Evolutionary conservation across 30 jellyfish, hydroid and myxozoan species (phyloP), one percentile per base, ranked within the genome.

Genomic region (Chironex yamaguchii): DNA sequence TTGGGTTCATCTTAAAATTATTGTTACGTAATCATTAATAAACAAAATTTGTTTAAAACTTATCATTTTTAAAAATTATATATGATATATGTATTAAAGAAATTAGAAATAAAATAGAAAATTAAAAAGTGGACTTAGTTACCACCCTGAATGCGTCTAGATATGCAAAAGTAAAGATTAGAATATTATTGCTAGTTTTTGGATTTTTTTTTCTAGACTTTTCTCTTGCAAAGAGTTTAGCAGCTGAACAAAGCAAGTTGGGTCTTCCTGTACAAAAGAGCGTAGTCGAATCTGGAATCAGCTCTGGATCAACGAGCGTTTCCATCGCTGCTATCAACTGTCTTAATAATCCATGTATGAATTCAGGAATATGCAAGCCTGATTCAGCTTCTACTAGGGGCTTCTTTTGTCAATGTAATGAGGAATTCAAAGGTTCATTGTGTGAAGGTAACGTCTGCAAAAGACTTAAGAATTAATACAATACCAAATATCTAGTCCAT

Each of bases 391-490:
- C 83, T 4, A 65, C 70, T 29, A 81, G 77, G 17, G 98, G 98
- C 24, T 87, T 75, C 90, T 76, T 71, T 23, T 93, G 98, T 79
- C 82, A 42, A 35, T 93, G 98, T 48, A 69, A 62, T 4, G 26
- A 81, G n/a, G 98, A 82, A 27, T 93, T 70, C 49, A 72, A 73
- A 52, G 98, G 98, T 30, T 66, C 76, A 30, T 83, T 87, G 2
- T 93, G 98, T 42, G 96, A 93, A 93, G 98, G 98, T 93, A 25
- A 24, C n/a, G n/a, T n/a, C n/a, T n/a, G n/a, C n/a, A n/a, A n/a
- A n/a, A n/a, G n/a, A n/a, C n/a, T n/a, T n/a, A n/a, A n/a, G n/a
- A n/a, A n/a, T n/a, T n/a, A n/a, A n/a, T n/a, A n/a, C n/a, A n/a
- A n/a, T n/a, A n/a, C n/a, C n/a, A n/a, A n/a, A n/a, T n/a, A n/a